These are phyloP conservation scores for Omphaloscelis lunosa DNA, from an alignment of 2,888 invertebrate species.

Conservation along the genomic window DNA sequence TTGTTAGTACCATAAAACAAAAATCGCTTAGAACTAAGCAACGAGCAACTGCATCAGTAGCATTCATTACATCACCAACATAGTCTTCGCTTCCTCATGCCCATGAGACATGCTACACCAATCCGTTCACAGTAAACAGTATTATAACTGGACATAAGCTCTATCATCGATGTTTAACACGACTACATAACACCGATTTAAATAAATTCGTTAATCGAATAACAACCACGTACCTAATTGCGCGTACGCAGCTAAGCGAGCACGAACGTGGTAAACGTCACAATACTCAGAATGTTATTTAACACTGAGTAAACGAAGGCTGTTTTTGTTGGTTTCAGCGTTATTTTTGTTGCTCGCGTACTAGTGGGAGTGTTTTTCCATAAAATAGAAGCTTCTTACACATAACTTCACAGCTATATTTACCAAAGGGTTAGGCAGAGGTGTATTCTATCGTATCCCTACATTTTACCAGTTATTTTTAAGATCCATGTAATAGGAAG, in stretches of 20 bases:
- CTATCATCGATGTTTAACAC: not conserved
- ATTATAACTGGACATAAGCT: not conserved
- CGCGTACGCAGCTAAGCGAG: not conserved
- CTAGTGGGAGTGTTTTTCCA: not conserved
- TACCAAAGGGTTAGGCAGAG: too few species aligned
- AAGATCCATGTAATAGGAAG: too few species aligned
- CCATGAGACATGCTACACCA: too few species aligned
- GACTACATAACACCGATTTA: too few species aligned
- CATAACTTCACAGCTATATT: too few species aligned
- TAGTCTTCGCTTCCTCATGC: too few species aligned
- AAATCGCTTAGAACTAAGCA: too few species aligned
- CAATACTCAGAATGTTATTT: not conserved
- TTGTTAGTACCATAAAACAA: too few species aligned
- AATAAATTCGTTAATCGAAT: not conserved
- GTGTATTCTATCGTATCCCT: too few species aligned
- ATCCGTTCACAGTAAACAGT: not conserved
- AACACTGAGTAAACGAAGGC: not conserved
- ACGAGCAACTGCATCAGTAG: too few species aligned
- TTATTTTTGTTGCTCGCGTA: not conserved
- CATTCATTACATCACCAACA: too few species aligned
- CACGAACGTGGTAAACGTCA: constrained; percentile 19
- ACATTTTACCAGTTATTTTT: too few species aligned
- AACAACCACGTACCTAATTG: not conserved
- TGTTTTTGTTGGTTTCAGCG: not conserved
- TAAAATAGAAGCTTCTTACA: not conserved